phyloP scores from a whole-genome alignment of 2,888 invertebrate species.

The Ctenicera cuprea region DNA sequence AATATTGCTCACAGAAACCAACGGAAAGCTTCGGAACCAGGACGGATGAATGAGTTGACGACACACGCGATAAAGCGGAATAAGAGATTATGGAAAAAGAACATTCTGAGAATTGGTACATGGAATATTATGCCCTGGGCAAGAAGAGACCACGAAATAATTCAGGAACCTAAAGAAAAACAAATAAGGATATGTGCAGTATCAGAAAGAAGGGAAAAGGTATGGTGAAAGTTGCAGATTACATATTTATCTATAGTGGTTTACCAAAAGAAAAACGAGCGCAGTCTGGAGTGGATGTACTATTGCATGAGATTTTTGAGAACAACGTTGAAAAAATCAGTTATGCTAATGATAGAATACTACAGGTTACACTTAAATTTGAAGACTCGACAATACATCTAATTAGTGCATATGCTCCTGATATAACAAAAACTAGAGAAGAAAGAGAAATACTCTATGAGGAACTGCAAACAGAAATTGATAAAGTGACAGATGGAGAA shows the following conservation, averaged over 20 bases:
- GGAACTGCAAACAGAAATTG: slow-evolving; percentile 16
- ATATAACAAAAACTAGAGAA: slow-evolving; percentile 27
- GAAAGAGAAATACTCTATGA: slow-evolving; percentile 19
- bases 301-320: too few species aligned
- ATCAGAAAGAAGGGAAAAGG: slow-evolving; percentile 28
- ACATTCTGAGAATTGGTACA: not conserved
- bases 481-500: too few species aligned
- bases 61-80: slow-evolving; percentile 10
- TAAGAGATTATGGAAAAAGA: slow-evolving; percentile 9
- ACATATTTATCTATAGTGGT: slow-evolving; percentile 26
- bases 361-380: slow-evolving; percentile 7
- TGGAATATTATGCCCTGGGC: slow-evolving; percentile 14
- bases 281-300: slow-evolving; percentile 14
- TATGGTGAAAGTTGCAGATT: not conserved
- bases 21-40: too few species aligned
- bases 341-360: slow-evolving; percentile 23
- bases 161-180: slow-evolving; percentile 4
- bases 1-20: too few species aligned
- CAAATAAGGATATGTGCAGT: slow-evolving; percentile 20
- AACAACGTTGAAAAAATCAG: slow-evolving; percentile 7
- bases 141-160: slow-evolving; percentile 5
- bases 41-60: too few species aligned
- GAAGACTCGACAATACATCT: slow-evolving; percentile 19
- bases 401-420: slow-evolving; percentile 30
- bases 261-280: slow-evolving; percentile 9